Percentiles rank a stretch among this genome's conserved stretches.
Evolutionary conservation across 2,888 invertebrate species (phyloP).

Genomic region (Thymelicus sylvestris): DNA sequence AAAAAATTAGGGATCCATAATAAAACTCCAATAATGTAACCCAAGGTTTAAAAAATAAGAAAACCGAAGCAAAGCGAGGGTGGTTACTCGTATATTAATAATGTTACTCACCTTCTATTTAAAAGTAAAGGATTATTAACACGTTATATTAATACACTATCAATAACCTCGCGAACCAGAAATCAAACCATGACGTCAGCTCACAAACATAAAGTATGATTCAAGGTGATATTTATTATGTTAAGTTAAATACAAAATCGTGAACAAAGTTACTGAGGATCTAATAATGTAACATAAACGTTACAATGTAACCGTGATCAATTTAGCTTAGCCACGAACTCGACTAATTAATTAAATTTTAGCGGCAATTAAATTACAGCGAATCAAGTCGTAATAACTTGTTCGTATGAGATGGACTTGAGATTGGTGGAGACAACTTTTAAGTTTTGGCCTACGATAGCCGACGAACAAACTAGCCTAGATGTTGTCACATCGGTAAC

Average conservation of each 20-base stretch:
- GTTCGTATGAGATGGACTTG: neutral
- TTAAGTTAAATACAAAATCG: conserved; percentile 21
- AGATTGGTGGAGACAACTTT: neutral
- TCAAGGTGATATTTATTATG: conserved; percentile 20
- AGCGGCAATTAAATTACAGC: conserved; percentile 16
- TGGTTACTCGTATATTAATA: no score
- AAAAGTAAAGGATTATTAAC: neutral
- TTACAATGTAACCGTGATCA: conserved; percentile 21
- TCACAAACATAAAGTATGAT: conserved; percentile 2
- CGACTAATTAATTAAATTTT: conserved; percentile 29
- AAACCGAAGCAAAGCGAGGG: no score
- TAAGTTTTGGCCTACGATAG: no score
- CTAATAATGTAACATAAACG: conserved; percentile 20
- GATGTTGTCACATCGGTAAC: no score
- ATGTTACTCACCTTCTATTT: neutral
- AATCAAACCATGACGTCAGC: conserved; percentile 10
- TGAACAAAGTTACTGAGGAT: conserved; percentile 17
- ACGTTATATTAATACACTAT: neutral
- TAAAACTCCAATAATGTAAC: no score
- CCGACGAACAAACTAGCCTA: no score
- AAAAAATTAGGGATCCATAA: no score
- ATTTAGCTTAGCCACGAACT: conserved; percentile 21
- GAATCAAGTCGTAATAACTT: conserved; percentile 2
- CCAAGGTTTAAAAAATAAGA: no score
- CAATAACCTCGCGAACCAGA: conserved; percentile 6